phyloP scores from a whole-genome alignment of 1,140 invertebrate genomes.

The Paracyclopina nana region DNA sequence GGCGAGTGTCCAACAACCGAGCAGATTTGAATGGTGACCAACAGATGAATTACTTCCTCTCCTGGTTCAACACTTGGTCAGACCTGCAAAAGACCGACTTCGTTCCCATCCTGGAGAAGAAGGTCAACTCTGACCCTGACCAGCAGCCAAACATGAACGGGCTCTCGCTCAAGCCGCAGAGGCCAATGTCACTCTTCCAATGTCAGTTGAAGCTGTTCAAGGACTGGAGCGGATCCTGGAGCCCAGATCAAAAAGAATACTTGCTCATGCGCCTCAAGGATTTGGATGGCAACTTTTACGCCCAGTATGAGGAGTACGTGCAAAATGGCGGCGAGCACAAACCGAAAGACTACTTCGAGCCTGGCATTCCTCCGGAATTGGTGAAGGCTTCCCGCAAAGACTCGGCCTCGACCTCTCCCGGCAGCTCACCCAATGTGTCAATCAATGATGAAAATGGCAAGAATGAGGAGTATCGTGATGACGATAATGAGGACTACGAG shows the following conservation, averaged over 20 bases:
- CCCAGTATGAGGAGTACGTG: not conserved
- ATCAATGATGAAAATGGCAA: no score
- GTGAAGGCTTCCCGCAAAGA: no score
- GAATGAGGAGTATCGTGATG: no score
- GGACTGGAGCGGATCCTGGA: not conserved
- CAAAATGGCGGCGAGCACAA: not conserved
- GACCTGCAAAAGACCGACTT: conserved; percentile 5
- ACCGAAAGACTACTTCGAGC: not conserved
- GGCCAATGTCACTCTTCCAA: not conserved
- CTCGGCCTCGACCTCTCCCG: no score
- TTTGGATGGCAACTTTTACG: not conserved
- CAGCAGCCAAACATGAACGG: not conserved
- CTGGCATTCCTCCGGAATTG: not conserved
- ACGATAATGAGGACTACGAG: no score
- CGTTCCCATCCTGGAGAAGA: not conserved
- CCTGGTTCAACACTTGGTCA: conserved; percentile 3
- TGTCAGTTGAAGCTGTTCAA: conserved; percentile 7
- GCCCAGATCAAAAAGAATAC: not conserved
- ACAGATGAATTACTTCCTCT: conserved; percentile 6
- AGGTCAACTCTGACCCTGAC: not conserved
- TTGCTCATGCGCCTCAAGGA: conserved; percentile 2
- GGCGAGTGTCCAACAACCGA: conserved; percentile 6
- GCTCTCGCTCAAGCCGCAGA: not conserved
- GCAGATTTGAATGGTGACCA: not conserved
- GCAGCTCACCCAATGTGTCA: no score